Percentiles rank a stretch among this genome's conserved stretches.
Conservation (phyloP, 1,140 invertebrate genomes). For the Zophobas morio region DNA sequence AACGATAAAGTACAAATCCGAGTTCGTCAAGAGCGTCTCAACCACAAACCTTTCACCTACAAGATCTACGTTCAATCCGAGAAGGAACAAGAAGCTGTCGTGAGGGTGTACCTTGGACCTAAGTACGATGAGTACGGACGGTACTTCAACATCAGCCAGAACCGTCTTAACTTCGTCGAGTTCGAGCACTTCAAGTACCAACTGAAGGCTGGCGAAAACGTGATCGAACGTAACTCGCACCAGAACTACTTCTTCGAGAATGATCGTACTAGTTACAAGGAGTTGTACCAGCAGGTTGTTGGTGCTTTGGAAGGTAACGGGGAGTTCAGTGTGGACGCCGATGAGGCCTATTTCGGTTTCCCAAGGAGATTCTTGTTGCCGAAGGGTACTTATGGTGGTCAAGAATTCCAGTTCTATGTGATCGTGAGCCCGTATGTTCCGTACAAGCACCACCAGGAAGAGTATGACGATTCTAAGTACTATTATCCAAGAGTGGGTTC, state of each 20-base stretch:
- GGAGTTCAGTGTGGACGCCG: conserved; percentile 70
- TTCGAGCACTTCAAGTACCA: conserved; percentile 71
- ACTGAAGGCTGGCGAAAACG: conserved; percentile 77
- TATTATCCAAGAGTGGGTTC: conserved; percentile 66
- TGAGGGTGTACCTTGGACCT: conserved; percentile 80
- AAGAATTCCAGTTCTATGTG: conserved; percentile 76
- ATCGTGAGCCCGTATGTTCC: conserved; percentile 72
- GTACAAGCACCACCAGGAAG: conserved; percentile 46
- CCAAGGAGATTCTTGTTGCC: conserved; percentile 71
- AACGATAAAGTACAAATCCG: conserved; percentile 65
- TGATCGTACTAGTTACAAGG: conserved; percentile 75
- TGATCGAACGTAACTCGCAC: conserved; percentile 76
- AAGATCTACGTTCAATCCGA: conserved; percentile 74
- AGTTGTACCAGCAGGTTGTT: conserved; percentile 74
- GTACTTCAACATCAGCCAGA: conserved; percentile 68
- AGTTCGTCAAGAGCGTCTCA: conserved; percentile 69
- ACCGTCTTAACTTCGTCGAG: conserved; percentile 76
- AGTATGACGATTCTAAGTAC: conserved; percentile 52
- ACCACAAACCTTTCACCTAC: conserved; percentile 78
- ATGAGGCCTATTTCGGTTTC: conserved; percentile 67
- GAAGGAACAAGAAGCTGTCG: conserved; percentile 69
- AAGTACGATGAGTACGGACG: conserved; percentile 75
- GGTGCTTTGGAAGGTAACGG: conserved; percentile 69
- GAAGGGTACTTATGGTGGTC: conserved; percentile 76
- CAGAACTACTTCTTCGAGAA: conserved; percentile 75